These are phyloP conservation scores for Tillus elongatus DNA, from an alignment of 2,888 invertebrate genomes.

Conservation along the genomic window DNA sequence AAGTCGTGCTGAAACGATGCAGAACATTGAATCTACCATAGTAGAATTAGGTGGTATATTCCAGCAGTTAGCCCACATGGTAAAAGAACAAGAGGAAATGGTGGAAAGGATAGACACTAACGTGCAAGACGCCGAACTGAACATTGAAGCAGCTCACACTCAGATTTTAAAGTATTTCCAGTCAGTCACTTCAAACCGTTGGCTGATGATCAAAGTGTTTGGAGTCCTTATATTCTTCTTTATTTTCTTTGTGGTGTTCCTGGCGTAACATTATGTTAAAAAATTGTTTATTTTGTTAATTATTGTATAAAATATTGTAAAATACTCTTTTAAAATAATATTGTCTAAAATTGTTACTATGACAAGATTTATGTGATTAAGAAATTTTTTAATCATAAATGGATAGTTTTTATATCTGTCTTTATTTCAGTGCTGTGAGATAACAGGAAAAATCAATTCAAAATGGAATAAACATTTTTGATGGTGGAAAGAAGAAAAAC, in stretches of 20 bases:
- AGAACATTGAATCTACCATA: conserved; percentile 97
- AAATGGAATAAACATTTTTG: no score
- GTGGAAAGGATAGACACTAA: conserved; percentile 96
- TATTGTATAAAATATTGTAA: no score
- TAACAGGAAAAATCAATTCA: no score
- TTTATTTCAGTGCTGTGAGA: no score
- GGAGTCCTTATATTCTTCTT: conserved; percentile 98
- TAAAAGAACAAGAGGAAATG: conserved; percentile 97
- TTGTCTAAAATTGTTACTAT: no score
- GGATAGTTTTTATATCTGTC: no score
- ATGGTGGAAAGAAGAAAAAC: no score
- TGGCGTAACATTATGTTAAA: no score
- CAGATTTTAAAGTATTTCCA: conserved; percentile 98
- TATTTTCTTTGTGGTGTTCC: conserved; percentile 95
- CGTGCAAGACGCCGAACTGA: conserved; percentile 88
- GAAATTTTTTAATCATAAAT: no score
- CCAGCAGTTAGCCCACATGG: conserved; percentile 92
- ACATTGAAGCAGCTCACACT: conserved; percentile 95
- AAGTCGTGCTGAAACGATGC: conserved; percentile 95
- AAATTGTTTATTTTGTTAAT: no score
- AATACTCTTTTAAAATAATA: no score
- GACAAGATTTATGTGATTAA: no score
- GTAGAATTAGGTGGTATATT: conserved; percentile 98
- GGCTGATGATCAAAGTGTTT: conserved; percentile 99
- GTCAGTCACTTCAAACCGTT: conserved; percentile 91